Evolutionary conservation across 2,888 invertebrate species (phyloP), one percentile per base, ranked within the genome.

Genomic region (Agonopterix arenella): DNA sequence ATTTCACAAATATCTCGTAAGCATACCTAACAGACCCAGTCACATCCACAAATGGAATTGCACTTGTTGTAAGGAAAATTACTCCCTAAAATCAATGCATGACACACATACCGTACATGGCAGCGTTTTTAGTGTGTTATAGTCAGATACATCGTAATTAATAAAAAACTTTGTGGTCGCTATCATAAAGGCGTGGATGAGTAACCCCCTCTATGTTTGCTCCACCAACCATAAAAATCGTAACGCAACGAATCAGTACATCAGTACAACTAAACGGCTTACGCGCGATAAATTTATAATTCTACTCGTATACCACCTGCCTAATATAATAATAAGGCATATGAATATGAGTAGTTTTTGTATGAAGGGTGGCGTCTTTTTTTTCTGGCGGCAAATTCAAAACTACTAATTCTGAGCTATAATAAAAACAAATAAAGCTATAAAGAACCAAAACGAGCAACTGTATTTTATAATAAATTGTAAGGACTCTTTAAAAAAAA

Each of bases 141-240:
- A 62, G 11, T 51, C 55, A 52, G 52, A 52, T 53, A 53, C 52
- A 57, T 52, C 49, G 51, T 47, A 45, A 51, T 51, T 53, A 55
- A 59, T 50, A 28, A 18, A 28, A 28, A 28, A 28, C 28, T 28
- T 50, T 49, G 56, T 53, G 54, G 54, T 51, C 48, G 56, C 48
- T 60, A 52, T 55, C 58, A 52, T 48, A 56, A 18, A 18, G 40
- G 28, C 8, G 13, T 11, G 64, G 67, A 76, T 73, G 75, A 73
- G 62, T 71, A 69, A 71, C 56, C 41, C 46, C 51, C 63, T 55
- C 61, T 60, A 65, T 53, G 61, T 61, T 67, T 71, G 70, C 61
- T 62, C 63, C 50, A 53, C 57, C 60, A 56, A 66, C 73, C 66
- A 65, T 73, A 66, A 64, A n/a, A 69, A 60, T 58, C 51, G 58